Conservation (phyloP, 2,113 vertebrate species). For the Pseudolaguvia tuberculata region DNA sequence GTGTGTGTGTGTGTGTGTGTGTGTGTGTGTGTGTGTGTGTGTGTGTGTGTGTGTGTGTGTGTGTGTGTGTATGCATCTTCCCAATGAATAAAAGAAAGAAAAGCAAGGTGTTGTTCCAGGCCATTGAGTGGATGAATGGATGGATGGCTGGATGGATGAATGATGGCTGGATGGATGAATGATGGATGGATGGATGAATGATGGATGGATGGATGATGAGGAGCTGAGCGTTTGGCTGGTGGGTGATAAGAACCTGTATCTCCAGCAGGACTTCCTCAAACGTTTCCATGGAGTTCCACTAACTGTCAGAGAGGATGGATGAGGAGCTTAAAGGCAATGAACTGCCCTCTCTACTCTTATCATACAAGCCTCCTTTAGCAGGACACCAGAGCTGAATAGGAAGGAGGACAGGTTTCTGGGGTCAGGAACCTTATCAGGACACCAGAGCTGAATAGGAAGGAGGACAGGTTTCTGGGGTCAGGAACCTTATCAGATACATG, state of each 20-base stretch:
- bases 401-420: conserved; percentile 36
- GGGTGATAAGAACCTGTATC: conserved; percentile 65
- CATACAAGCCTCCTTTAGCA: conserved; percentile 49
- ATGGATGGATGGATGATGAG: conserved; percentile 65
- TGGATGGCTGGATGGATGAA: too few species aligned
- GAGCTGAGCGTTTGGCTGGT: conserved; percentile 44
- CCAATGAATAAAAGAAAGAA: conserved; percentile 2
- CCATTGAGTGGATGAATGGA: too few species aligned
- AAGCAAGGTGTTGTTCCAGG: conserved; percentile 49
- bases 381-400: conserved; percentile 23
- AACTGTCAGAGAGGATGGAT: conserved; percentile 57
- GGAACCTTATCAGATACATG: conserved; percentile 51
- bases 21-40: too few species aligned
- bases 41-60: too few species aligned
- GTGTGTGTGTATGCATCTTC: background rate
- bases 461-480: conserved; percentile 39
- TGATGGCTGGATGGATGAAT: too few species aligned
- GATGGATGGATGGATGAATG: conserved; percentile 57
- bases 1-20: too few species aligned
- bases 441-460: conserved; percentile 45
- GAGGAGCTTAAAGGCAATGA: conserved; percentile 55
- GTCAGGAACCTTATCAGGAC: conserved; percentile 50
- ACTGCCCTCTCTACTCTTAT: conserved; percentile 58
- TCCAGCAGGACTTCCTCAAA: conserved; percentile 68
- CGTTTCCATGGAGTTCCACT: conserved; percentile 56